Base-by-base conservation (phyloP, 1,140 invertebrate genomes). In the Drosophila pruinosa region DNA sequence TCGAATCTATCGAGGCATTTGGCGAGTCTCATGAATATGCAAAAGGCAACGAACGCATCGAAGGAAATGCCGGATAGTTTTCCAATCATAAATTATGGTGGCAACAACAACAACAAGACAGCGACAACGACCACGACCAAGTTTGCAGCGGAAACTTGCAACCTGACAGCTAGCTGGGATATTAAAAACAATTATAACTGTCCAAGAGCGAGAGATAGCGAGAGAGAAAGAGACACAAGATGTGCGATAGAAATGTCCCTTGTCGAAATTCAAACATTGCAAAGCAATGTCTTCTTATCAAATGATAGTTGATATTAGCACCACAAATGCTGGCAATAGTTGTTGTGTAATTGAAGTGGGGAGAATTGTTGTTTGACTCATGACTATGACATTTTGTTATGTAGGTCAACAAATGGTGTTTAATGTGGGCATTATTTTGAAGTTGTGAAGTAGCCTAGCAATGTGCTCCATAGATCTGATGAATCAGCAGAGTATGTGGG, bases 41-140 rank as follows among this genome's bases (percentile, higher is more conserved):
- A 82, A 72, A 68, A 54, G 58, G 58, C 62, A 61, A 36, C 43
- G 74, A 71, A 62, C 50, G 63, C 56, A 72, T 59, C 63, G 68
- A 68, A 72, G 61, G 69, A 80, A 76, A 68, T 72, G 73, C 78
- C 56, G 45, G 39, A 76, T 75, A 76, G 71, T 79, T 79, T 65
- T 62, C 57, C 78, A 80, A 76, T 81, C 39, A 64, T 64, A 63
- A 79, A 61, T 67, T 69, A 75, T 64, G 58, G 64, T 45, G 38
- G 14, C 47, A 45, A 36, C 57, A 53, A 53, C 57, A 24, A 53
- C 21, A 17, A 10, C 34, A 38, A n/a, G 8, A 31, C 2, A 19
- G 19, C 31, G 31, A 50, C 53, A 48, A 68, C 26, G 19, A 12
- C 41, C 26, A 41, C 15, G 56, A 15, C 31, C 50, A 62, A 69